phyloP scores from a whole-genome alignment of 2,888 invertebrate species.

The Cabera pusaria region DNA sequence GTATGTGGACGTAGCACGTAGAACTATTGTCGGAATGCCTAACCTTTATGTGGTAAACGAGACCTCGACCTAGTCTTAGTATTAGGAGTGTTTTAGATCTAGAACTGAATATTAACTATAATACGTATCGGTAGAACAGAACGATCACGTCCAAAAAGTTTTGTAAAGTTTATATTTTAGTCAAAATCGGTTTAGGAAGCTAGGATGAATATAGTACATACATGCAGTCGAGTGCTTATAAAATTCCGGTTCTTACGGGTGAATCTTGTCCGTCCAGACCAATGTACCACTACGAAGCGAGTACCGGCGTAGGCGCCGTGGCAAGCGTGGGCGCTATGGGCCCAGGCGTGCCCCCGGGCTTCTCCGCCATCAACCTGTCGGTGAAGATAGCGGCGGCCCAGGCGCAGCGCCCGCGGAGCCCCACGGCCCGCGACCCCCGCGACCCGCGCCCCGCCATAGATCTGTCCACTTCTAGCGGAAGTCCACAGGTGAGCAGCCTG shows the following conservation, averaged over 20 bases:
- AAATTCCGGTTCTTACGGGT: slow-evolving; percentile 23
- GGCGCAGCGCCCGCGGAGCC: slow-evolving; percentile 88
- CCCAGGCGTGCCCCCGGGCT: slow-evolving; percentile 88
- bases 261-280: slow-evolving; percentile 82
- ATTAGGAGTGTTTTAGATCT: too few species aligned
- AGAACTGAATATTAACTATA: too few species aligned
- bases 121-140: too few species aligned
- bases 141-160: too few species aligned
- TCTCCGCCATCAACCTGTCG: slow-evolving; percentile 92
- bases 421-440: slow-evolving; percentile 89
- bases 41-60: slow-evolving; percentile 73
- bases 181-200: too few species aligned
- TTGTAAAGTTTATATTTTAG: too few species aligned
- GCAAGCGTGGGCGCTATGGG: slow-evolving; percentile 86
- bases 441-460: slow-evolving; percentile 93
- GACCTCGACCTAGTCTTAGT: slow-evolving; percentile 48
- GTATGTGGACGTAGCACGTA: slow-evolving; percentile 58
- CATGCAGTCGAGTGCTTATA: too few species aligned
- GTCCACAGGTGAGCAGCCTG: slow-evolving; percentile 88
- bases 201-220: too few species aligned
- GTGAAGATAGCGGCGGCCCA: slow-evolving; percentile 92
- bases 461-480: slow-evolving; percentile 93
- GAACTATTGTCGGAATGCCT: slow-evolving; percentile 34
- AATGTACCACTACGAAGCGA: slow-evolving; percentile 91
- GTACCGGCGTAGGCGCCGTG: slow-evolving; percentile 81